A percentile compares a stretch with the other conserved stretches of the same genome.
Conservation (phyloP, 1,140 invertebrate genomes). For the Listronotus oregonensis region DNA sequence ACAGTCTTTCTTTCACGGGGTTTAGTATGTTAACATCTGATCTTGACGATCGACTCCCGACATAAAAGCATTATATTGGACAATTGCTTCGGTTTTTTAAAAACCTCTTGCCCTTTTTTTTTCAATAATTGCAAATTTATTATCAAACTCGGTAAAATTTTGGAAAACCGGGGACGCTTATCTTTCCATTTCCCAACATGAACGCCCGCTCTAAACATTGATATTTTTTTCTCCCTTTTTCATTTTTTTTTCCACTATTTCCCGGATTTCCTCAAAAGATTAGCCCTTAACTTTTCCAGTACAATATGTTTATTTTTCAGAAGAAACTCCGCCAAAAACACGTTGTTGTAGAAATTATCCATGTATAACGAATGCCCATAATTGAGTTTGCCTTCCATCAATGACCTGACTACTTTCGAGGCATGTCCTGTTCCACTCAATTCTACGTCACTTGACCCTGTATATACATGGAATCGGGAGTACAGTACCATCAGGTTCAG, state of each 20-base stretch:
- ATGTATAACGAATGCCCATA: background rate
- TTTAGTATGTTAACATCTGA: conserved; percentile 34
- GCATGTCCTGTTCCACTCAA: conserved; percentile 34
- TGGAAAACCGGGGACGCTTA: conserved; percentile 49
- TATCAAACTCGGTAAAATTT: conserved; percentile 46
- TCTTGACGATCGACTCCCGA: conserved; percentile 29
- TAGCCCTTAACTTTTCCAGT: too few species aligned
- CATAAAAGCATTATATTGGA: conserved; percentile 39
- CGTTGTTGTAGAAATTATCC: too few species aligned
- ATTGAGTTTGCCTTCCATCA: conserved; percentile 47
- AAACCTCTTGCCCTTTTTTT: conserved; percentile 22
- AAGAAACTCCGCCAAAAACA: too few species aligned
- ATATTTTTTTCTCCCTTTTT: too few species aligned
- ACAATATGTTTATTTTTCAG: too few species aligned
- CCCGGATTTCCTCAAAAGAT: too few species aligned
- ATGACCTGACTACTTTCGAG: conserved; percentile 32
- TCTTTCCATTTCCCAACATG: conserved; percentile 49
- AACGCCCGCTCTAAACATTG: too few species aligned
- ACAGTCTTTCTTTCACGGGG: conserved; percentile 25
- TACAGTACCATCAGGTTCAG: conserved; percentile 24
- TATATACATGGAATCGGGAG: conserved; percentile 29
- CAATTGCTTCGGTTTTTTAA: conserved; percentile 25
- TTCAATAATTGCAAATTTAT: conserved; percentile 39
- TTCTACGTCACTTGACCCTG: conserved; percentile 21
- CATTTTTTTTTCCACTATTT: too few species aligned